A percentile compares a stretch with the other conserved stretches of the same genome.
Evolutionary conservation across 1,140 invertebrate genomes (phyloP).

Genomic region (Zaprionus kolodkinae): DNA sequence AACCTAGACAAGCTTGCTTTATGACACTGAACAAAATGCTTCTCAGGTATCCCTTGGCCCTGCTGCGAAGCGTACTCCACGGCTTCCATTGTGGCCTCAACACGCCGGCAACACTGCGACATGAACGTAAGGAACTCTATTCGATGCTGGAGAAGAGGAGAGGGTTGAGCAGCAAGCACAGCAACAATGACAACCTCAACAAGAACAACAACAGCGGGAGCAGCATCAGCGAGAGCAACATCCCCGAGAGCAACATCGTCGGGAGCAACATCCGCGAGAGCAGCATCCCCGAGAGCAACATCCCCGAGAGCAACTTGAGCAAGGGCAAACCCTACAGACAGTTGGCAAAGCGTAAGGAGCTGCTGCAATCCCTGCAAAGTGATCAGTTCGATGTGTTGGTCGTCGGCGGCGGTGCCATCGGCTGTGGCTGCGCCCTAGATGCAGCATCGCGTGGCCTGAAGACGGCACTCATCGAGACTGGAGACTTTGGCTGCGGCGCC

Average conservation of each 20-base stretch:
- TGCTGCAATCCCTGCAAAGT: constrained; percentile 33
- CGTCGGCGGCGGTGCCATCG: constrained; percentile 97
- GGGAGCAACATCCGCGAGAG: not conserved
- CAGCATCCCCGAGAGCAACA: not conserved
- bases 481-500: constrained; percentile 56
- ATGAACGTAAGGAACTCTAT: not conserved
- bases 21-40: not conserved
- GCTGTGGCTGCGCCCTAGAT: constrained; percentile 89
- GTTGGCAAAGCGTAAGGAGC: not conserved
- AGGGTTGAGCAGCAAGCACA: not conserved
- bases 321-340: not conserved
- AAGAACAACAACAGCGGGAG: not conserved
- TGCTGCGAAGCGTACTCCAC: not conserved
- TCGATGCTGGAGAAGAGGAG: not conserved
- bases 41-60: not conserved
- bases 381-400: constrained; percentile 94
- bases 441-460: constrained; percentile 57
- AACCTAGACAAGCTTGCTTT: not conserved
- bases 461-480: constrained; percentile 60
- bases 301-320: too few species aligned
- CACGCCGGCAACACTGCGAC: not conserved
- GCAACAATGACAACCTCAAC: too few species aligned
- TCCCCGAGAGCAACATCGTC: too few species aligned
- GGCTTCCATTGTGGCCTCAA: not conserved
- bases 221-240: not conserved